Base-by-base conservation (phyloP, 2,797 vertebrate species). In the Psittacula derbiana region DNA sequence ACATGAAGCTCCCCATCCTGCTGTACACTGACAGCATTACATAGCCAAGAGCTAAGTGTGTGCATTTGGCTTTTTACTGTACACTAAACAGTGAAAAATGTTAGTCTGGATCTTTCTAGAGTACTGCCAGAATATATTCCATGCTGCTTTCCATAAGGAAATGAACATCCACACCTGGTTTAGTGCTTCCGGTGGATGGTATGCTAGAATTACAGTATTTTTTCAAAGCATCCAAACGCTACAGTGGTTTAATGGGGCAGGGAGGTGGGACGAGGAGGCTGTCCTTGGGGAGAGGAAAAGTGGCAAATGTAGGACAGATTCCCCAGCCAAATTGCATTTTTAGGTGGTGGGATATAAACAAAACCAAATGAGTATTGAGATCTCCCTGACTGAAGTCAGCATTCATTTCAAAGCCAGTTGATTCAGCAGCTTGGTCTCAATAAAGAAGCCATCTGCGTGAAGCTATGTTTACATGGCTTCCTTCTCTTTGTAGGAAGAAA, bases 1-100 rank as follows among this genome's bases (percentile, higher is more conserved):
- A 31, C 4, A 16, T 0, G 0, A 30, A 10, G 36, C 44, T 73
- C 40, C 30, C 8, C 36, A 12, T 69, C 31, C 40, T 10, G 21
- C 78, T 20, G 57, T 40, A 25, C 11, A 4, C 65, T 38, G 55
- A 31, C 33, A 8, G 24, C 14, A 1, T 70, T 31, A 18, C 38
- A 25, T 25, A 71, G 18, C 47, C 47, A 46, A 36, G 71, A 73
- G 52, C 16, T 52, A 6, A 55, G 40, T 14, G 33, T 40, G 19
- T 31, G 28, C 12, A 8, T 43, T 81, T 57, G 62, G 21, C 47
- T 94, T 90, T 86, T 79, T 25, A 21, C 49, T 78, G 33, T 30
- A 24, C 30, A 12, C 16, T 40, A 71, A 52, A 58, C 12, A 38
- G 43, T 47, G 41, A 36, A 40, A 95, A 81, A 66, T 25, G 13